These are phyloP conservation scores for Apis laboriosa DNA, from an alignment of 1,140 invertebrate species.

Conservation along the genomic window DNA sequence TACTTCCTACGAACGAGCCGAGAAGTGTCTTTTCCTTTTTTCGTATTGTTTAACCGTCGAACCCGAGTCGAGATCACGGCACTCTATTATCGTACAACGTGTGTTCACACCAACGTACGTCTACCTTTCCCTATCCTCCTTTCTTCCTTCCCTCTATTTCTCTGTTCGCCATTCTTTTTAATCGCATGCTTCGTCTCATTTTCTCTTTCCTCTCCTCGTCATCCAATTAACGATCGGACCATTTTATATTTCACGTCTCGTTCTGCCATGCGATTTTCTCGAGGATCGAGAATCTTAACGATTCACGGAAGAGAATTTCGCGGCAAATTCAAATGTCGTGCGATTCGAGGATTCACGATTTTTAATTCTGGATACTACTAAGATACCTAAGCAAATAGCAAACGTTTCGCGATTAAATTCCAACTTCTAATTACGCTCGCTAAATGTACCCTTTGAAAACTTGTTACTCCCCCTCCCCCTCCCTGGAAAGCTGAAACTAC, in stretches of 20 bases:
- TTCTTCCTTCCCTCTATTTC: background rate
- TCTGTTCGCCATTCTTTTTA: too few relatives aligned
- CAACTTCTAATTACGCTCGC: background rate
- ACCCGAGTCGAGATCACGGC: background rate
- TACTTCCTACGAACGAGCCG: constrained; percentile 23
- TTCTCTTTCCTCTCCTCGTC: background rate
- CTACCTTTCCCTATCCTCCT: background rate
- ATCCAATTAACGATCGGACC: background rate
- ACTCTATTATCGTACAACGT: background rate
- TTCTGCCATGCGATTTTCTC: background rate
- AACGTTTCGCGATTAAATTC: background rate
- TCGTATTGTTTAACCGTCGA: background rate
- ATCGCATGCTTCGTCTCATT: background rate
- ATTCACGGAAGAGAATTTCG: background rate
- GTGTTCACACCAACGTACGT: background rate
- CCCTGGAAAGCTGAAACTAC: background rate
- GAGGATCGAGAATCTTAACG: background rate
- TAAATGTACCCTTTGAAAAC: background rate
- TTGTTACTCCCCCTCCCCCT: background rate
- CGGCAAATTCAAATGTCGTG: too few relatives aligned
- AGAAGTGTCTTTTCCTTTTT: constrained; percentile 1
- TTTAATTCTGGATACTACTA: background rate
- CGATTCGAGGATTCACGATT: background rate
- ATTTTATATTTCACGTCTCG: background rate
- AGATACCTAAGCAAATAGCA: background rate